Evolutionary conservation across 1,140 invertebrate species (phyloP).

Genomic region (Choristoneura fumiferana): DNA sequence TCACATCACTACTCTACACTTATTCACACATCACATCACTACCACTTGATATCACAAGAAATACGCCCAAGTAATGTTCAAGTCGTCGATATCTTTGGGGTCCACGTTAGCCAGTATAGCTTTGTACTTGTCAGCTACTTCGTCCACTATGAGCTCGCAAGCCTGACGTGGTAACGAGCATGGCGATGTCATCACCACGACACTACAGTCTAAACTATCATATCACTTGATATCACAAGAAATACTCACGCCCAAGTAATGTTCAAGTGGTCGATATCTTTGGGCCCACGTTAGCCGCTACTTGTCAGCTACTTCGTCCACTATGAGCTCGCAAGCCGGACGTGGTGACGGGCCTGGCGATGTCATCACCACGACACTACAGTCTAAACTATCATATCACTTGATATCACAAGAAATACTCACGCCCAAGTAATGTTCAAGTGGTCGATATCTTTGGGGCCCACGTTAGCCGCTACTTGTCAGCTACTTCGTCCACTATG

Average conservation of each 20-base stretch:
- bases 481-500: conserved; percentile 79
- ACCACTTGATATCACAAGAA: too few species aligned
- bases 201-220: too few species aligned
- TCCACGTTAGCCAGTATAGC: conserved; percentile 82
- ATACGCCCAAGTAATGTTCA: conserved; percentile 85
- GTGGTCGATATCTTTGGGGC: conserved; percentile 84
- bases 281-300: conserved; percentile 84
- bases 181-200: conserved; percentile 82
- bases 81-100: conserved; percentile 83
- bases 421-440: conserved; percentile 86
- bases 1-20: too few species aligned
- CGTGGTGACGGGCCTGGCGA: conserved; percentile 81
- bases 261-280: conserved; percentile 83
- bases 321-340: conserved; percentile 75
- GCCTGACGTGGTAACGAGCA: conserved; percentile 78
- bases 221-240: too few species aligned
- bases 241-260: conserved; percentile 84
- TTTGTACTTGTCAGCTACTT: conserved; percentile 81
- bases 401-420: conserved; percentile 54
- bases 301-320: conserved; percentile 79
- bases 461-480: conserved; percentile 81
- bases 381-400: too few species aligned
- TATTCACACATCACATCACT: too few species aligned
- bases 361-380: conserved; percentile 81
- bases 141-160: conserved; percentile 78